Percentiles rank a stretch among this genome's conserved stretches.
Evolutionary conservation across 1,140 invertebrate species (phyloP).

Genomic region (Amphibalanus amphitrite): DNA sequence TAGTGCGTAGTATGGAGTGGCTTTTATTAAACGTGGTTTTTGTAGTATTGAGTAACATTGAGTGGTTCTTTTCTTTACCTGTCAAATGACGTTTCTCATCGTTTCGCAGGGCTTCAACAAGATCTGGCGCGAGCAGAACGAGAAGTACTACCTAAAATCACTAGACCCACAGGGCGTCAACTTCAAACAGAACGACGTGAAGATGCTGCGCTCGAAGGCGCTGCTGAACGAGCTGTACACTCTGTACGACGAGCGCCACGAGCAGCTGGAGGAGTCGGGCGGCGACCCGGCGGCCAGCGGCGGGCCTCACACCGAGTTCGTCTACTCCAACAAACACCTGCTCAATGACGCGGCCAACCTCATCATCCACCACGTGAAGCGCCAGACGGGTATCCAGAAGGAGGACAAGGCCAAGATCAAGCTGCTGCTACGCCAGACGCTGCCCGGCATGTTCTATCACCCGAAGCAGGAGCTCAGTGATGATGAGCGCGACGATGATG

Average conservation of each 20-base stretch:
- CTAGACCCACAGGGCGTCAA: conserved; percentile 96
- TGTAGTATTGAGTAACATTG: too few relatives aligned
- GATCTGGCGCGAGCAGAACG: conserved; percentile 94
- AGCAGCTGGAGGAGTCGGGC: conserved; percentile 46
- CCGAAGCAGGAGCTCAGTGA: conserved; percentile 72
- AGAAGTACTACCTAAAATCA: conserved; percentile 95
- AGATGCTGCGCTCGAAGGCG: conserved; percentile 83
- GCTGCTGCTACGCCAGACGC: conserved; percentile 73
- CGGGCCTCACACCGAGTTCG: conserved; percentile 52
- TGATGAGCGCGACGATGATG: conserved; percentile 78
- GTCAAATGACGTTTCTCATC: not conserved
- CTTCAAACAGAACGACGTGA: conserved; percentile 95
- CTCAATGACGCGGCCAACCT: conserved; percentile 88
- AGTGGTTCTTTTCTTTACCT: too few relatives aligned
- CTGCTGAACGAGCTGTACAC: conserved; percentile 92
- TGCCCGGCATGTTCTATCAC: conserved; percentile 87
- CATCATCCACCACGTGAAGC: conserved; percentile 91
- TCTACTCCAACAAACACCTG: conserved; percentile 64
- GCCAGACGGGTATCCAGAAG: conserved; percentile 90
- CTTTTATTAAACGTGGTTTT: too few relatives aligned
- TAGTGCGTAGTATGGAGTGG: too few relatives aligned
- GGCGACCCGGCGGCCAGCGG: conserved; percentile 28
- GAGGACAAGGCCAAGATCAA: conserved; percentile 94
- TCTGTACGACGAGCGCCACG: conserved; percentile 75
- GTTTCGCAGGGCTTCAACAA: conserved; percentile 66